Conservation (phyloP, 2,113 vertebrate species). For the Psammodynastes pulverulentus region DNA sequence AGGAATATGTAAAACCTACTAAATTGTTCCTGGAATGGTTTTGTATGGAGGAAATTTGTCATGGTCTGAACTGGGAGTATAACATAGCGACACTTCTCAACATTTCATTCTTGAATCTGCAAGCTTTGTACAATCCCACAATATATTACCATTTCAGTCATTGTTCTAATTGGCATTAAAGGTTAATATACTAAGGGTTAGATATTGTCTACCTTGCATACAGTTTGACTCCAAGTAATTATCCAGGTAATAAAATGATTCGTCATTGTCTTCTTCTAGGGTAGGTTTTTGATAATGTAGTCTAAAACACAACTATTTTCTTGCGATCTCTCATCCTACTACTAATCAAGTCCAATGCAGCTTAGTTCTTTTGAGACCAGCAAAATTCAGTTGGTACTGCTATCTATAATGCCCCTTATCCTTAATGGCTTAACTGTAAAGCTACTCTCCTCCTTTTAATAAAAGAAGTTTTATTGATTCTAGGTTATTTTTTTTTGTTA, state of each 20-base stretch:
- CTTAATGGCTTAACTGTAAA: not conserved
- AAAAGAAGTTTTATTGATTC: not conserved
- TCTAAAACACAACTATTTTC: not conserved
- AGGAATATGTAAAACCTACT: not conserved
- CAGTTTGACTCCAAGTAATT: not conserved
- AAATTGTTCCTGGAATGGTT: not conserved
- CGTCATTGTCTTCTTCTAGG: not conserved
- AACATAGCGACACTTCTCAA: not conserved
- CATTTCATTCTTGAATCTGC: not conserved
- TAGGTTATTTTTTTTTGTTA: not conserved
- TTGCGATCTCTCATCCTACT: not conserved
- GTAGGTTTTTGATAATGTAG: not conserved
- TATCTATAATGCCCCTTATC: not conserved
- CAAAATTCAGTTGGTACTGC: not conserved
- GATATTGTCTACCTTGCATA: not conserved
- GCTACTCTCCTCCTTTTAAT: not conserved
- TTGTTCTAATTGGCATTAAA: slow-evolving; percentile 12
- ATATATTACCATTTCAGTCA: slow-evolving; percentile 33
- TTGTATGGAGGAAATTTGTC: not conserved
- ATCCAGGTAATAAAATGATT: not conserved
- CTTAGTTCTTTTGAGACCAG: not conserved
- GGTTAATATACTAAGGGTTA: not conserved
- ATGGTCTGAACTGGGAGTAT: not conserved
- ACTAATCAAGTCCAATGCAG: not conserved
- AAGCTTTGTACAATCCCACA: not conserved